Evolutionary conservation across 2,113 vertebrate species (phyloP).

Genomic region (Sturnus vulgaris): DNA sequence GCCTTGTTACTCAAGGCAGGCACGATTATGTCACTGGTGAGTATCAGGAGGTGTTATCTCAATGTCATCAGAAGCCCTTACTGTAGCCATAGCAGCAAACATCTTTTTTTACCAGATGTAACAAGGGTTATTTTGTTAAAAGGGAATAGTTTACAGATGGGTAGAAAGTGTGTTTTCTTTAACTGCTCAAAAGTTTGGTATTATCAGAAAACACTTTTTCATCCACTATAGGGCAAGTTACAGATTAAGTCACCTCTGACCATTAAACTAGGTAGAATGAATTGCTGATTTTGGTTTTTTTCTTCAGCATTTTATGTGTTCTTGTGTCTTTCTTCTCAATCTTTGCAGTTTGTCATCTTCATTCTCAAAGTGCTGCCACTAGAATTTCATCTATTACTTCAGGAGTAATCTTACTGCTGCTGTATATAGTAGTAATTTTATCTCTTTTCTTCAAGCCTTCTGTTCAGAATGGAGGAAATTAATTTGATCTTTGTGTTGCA

Average conservation of each 20-base stretch:
- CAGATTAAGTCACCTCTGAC: background rate
- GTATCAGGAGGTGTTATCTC: background rate
- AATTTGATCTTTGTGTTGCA: conserved; percentile 14
- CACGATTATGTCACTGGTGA: background rate
- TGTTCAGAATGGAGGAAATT: conserved; percentile 22
- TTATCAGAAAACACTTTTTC: background rate
- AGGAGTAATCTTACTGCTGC: conserved; percentile 28
- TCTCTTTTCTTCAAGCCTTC: conserved; percentile 33
- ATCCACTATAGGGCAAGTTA: background rate
- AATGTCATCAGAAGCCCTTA: background rate
- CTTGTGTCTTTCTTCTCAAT: background rate
- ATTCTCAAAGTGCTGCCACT: conserved; percentile 21
- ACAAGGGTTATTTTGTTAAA: background rate
- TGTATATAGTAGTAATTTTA: conserved; percentile 23
- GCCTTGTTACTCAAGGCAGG: background rate
- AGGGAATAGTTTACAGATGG: background rate
- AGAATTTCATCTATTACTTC: conserved; percentile 41
- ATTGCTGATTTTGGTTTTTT: background rate
- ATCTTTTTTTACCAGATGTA: background rate
- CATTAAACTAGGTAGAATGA: background rate
- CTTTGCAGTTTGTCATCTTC: conserved; percentile 13
- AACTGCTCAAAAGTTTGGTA: background rate
- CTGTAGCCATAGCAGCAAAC: background rate
- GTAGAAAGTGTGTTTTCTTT: background rate
- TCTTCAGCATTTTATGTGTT: background rate